Base-by-base conservation (phyloP, 2,888 invertebrate genomes). In the Rhagonycha fulva region DNA sequence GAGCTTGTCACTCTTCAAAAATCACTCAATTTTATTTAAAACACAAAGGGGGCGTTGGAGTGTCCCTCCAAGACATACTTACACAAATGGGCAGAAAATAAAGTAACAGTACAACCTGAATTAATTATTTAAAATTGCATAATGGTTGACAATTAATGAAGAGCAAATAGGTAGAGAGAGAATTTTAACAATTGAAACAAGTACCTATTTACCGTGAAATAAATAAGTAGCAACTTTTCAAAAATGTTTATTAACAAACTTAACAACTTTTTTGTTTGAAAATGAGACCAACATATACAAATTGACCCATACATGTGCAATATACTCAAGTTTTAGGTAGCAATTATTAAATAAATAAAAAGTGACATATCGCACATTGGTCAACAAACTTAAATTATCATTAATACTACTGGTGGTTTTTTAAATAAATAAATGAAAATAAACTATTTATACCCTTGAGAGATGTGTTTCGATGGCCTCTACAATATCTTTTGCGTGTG, bases 391-490 rank as follows among this genome's bases (percentile, higher is more conserved):
- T 66, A 66, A 66, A 66, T 66, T 47, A 47, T 47, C n/a, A n/a
- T 47, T 47, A 47, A 68, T 32, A 26, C 28, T 68, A 26, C 30
- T 30, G 23, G 19, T 14, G 23, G 23, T 70, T 62, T 23, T 19
- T 19, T 72, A 69, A 69, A 68, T 72, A 70, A 66, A 72, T 23
- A 72, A 76, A 69, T 69, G 32, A 73, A 71, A 68, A 60, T 69
- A 71, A 28, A 68, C 63, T 68, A 68, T 63, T 70, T 75, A 76
- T 76, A 99, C 98, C 96, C 96, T 95, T 91, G 94, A 92, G 87
- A 99, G 94, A 91, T 98, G 98, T 88, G 93, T 93, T 90, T 98
- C 98, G 88, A 99, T 97, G 76, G 96, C 96, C 90, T 95, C 93
- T 85, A 98, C 98, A 88, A 99, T 98, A 85, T 94, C 93, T 82